These are phyloP conservation scores for Chaetophractus vellerosus DNA, from an alignment of 2,797 vertebrate genomes.

Conservation along the genomic window DNA sequence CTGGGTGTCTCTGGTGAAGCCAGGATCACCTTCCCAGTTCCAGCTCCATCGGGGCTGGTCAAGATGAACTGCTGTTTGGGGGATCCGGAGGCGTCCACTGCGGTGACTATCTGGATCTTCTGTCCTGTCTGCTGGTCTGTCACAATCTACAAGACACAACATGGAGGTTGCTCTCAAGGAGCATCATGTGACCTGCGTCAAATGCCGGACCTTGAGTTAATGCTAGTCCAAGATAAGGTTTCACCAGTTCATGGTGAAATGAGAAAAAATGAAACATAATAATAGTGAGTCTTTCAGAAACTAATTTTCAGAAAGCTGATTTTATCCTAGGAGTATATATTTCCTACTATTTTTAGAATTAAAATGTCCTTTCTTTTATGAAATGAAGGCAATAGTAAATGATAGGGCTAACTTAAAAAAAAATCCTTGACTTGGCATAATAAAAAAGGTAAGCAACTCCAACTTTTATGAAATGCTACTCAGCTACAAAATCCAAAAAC, in stretches of 20 bases:
- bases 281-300: slow-evolving; percentile 24
- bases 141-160: slow-evolving; percentile 94
- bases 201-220: neutral
- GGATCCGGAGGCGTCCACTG: slow-evolving; percentile 95
- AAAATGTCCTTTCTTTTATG: neutral
- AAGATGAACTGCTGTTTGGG: slow-evolving; percentile 98
- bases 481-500: neutral
- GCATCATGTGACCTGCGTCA: neutral
- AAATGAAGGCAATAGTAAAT: slow-evolving; percentile 37
- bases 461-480: slow-evolving; percentile 4
- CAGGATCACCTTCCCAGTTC: slow-evolving; percentile 97
- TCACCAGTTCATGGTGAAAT: slow-evolving; percentile 22
- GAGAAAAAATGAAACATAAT: neutral
- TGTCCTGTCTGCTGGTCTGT: slow-evolving; percentile 98
- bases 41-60: slow-evolving; percentile 95
- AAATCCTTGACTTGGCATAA: neutral
- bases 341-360: neutral
- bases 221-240: neutral
- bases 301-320: neutral
- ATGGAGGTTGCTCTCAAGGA: slow-evolving; percentile 72
- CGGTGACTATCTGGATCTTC: slow-evolving; percentile 98
- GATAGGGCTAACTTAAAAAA: neutral
- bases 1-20: slow-evolving; percentile 95
- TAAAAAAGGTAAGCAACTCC: neutral
- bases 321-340: neutral